These are phyloP conservation scores for Helobdella robusta DNA, from an alignment of 2,888 invertebrate species.

Conservation along the genomic window DNA sequence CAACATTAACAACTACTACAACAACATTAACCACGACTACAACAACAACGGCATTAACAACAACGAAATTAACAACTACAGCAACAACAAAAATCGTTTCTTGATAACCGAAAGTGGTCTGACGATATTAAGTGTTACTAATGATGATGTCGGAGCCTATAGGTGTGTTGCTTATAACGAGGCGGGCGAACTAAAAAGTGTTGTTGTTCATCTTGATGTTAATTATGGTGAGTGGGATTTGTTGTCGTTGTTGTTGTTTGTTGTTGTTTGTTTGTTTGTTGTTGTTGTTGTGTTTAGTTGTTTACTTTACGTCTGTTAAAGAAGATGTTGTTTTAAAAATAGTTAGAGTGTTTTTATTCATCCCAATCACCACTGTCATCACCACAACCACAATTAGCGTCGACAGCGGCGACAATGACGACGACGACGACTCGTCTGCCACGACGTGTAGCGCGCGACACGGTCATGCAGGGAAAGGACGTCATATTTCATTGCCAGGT, in stretches of 20 bases:
- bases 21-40: not conserved
- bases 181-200: conserved; percentile 75
- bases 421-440: not conserved
- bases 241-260: conserved; percentile 1
- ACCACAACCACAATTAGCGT: not conserved
- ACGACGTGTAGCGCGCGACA: not conserved
- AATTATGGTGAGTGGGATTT: conserved; percentile 37
- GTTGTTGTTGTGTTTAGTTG: not conserved
- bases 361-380: not conserved
- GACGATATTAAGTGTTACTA: not conserved
- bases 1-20: not conserved
- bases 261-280: conserved; percentile 1
- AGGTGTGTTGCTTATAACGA: conserved; percentile 83
- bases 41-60: too few species aligned
- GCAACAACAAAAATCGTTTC: not conserved
- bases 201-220: conserved; percentile 38
- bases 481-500: conserved; percentile 35
- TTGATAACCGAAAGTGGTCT: not conserved
- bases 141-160: conserved; percentile 73
- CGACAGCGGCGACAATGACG: not conserved
- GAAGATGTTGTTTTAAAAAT: too few species aligned
- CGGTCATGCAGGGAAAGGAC: conserved; percentile 30
- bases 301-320: too few species aligned
- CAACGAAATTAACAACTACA: not conserved
- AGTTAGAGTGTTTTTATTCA: too few species aligned